phyloP scores from a whole-genome alignment of 2,888 invertebrate genomes.

The Megamerina dolium region DNA sequence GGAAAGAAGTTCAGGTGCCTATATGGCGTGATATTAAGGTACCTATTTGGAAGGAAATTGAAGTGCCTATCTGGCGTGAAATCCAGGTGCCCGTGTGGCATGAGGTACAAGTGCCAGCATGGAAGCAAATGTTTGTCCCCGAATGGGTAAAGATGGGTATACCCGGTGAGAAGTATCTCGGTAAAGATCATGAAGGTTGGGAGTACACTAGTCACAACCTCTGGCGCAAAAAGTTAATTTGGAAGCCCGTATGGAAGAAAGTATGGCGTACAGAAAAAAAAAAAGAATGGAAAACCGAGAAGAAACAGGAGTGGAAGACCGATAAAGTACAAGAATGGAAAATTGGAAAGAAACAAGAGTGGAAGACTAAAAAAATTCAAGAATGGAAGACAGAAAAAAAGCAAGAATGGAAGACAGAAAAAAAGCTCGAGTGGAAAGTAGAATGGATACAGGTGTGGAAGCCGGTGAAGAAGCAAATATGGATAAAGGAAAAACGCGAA shows the following conservation, averaged over 20 bases:
- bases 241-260: slow-evolving; percentile 67
- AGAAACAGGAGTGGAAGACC: slow-evolving; percentile 60
- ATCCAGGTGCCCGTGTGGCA: slow-evolving; percentile 72
- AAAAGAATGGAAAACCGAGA: slow-evolving; percentile 66
- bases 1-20: slow-evolving; percentile 69
- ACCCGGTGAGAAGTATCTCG: slow-evolving; percentile 73
- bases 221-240: slow-evolving; percentile 73
- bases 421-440: slow-evolving; percentile 60
- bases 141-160: slow-evolving; percentile 60
- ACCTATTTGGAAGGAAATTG: slow-evolving; percentile 59
- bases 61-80: slow-evolving; percentile 66
- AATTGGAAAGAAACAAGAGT: slow-evolving; percentile 69
- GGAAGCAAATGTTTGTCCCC: slow-evolving; percentile 58
- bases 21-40: slow-evolving; percentile 56
- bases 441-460: slow-evolving; percentile 67
- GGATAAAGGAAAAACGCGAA: slow-evolving; percentile 72
- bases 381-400: slow-evolving; percentile 72
- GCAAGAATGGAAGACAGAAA: slow-evolving; percentile 64
- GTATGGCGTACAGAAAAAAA: slow-evolving; percentile 76
- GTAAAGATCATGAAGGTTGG: slow-evolving; percentile 76
- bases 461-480: slow-evolving; percentile 69
- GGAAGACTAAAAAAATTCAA: slow-evolving; percentile 70
- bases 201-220: slow-evolving; percentile 79
- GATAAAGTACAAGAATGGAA: slow-evolving; percentile 67
- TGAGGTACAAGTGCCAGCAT: slow-evolving; percentile 44